Evolutionary conservation across 2,888 invertebrate species (phyloP), one percentile per base, ranked within the genome.

Genomic region (Campopleginae sp.): DNA sequence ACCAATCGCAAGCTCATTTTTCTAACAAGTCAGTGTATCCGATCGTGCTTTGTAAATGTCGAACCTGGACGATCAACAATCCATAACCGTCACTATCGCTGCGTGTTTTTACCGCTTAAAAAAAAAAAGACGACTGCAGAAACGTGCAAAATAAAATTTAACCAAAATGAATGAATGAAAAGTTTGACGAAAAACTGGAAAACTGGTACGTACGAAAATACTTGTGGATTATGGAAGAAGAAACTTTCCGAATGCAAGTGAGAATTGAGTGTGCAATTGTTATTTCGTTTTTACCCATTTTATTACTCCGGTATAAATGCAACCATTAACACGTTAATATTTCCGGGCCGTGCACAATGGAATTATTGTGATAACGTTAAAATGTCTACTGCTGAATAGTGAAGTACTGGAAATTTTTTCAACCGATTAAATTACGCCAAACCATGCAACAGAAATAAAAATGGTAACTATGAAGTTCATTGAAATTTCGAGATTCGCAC

Each of bases 11-110:
- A 27, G 17, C 42, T 12, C 80, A 87, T 61, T 75, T 75, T 70
- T 83, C 80, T 79, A 74, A 72, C 17, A 33, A 63, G 19, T 75
- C 38, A 74, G 74, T 75, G n/a, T 51, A 23, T 51, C 2, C 23
- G n/a, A 63, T 75, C 33, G 19, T 65, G 46, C 48, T n/a, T 54
- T 10, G 48, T 7, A 31, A 6, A 58, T 23, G 6, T 38, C 33
- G 19, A 38, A 38, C 33, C 48, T 31, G 7, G n/a, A 31, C 48
- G 33, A 65, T 33, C 0, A 27, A 65, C 0, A 19, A 65, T 63
- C 31, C 23, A 23, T 17, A 31, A 42, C 19, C 44, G 68, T 27
- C 61, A 66, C 68, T 72, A 71, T 74, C n/a, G 27, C 65, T 31
- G 33, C 65, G 65, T 42, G 54, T 54, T 27, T 14, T 23, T 44